Conservation (phyloP, 2,113 vertebrate genomes). For the Pterocles burchelli region DNA sequence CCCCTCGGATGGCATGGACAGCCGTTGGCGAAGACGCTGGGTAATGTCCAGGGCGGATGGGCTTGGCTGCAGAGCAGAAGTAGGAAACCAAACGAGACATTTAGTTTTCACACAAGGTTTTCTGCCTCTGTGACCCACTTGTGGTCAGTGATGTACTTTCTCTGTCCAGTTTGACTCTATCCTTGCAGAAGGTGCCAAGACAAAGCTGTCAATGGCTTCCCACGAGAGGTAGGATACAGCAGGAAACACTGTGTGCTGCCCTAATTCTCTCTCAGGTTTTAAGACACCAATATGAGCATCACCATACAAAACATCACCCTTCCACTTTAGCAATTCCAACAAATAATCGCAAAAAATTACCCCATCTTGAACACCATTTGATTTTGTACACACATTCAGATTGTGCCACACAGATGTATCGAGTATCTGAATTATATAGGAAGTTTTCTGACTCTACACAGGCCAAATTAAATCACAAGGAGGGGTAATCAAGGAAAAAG, state of each 20-base stretch:
- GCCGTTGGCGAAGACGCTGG: slow-evolving; percentile 86
- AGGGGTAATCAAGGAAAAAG: neutral
- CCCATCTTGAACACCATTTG: neutral
- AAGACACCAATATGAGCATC: neutral
- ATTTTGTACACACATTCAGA: rapidly evolving
- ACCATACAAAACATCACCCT: neutral
- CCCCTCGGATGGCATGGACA: slow-evolving; percentile 80
- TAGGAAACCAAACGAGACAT: neutral
- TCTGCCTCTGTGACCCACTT: neutral
- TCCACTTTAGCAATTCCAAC: neutral
- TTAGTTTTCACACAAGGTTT: neutral
- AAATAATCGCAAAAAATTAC: neutral
- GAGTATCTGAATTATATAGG: neutral
- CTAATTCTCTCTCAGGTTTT: neutral
- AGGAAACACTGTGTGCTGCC: neutral
- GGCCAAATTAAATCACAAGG: neutral
- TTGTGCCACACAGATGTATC: neutral
- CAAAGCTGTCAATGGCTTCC: neutral
- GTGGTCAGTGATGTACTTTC: neutral
- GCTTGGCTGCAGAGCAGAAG: slow-evolving; percentile 81
- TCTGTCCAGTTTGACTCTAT: neutral
- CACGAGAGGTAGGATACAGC: neutral
- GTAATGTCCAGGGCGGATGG: slow-evolving; percentile 91
- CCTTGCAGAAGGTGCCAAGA: neutral
- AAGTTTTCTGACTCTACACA: neutral